A percentile compares a stretch with the other conserved stretches of the same genome.
phyloP scores from a whole-genome alignment of 2,888 invertebrate species.

The Agriotes lineatus region DNA sequence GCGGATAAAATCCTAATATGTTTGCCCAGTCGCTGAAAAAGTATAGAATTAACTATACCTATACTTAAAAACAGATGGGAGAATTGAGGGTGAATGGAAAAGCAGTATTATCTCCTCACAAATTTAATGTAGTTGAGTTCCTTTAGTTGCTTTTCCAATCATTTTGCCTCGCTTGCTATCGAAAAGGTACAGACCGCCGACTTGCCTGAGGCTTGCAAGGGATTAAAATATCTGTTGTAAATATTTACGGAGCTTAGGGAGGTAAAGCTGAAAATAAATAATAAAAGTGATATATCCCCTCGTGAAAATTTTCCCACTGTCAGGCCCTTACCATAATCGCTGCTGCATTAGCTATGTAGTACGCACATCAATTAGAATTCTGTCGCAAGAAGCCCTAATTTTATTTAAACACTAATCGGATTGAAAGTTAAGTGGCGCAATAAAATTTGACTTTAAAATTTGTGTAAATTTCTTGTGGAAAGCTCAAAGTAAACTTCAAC shows the following conservation, averaged over 20 bases:
- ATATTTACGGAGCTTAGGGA: conserved; percentile 13
- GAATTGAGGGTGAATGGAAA: neutral
- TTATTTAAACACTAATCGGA: conserved; percentile 12
- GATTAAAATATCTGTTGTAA: conserved; percentile 17
- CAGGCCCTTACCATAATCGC: too few relatives aligned
- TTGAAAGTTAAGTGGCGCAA: conserved; percentile 28
- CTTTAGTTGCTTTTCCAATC: conserved; percentile 14
- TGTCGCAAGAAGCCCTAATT: conserved; percentile 23
- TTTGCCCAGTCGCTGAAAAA: too few relatives aligned
- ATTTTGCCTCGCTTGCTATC: conserved; percentile 17
- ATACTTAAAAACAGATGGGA: neutral
- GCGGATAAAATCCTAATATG: too few relatives aligned
- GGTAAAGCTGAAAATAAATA: conserved; percentile 15
- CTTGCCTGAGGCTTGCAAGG: conserved; percentile 2
- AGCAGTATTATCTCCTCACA: neutral
- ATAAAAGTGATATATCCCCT: conserved; percentile 4
- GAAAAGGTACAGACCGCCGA: conserved; percentile 13
- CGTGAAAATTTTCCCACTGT: too few relatives aligned
- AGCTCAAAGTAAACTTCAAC: conserved; percentile 2
- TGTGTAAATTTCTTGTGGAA: conserved; percentile 22
- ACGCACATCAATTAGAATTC: conserved; percentile 15
- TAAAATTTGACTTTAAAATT: conserved; percentile 37
- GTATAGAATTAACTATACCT: neutral
- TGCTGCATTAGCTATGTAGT: neutral
- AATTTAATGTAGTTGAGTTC: conserved; percentile 4